Percentiles rank a stretch among this genome's conserved stretches.
These are phyloP conservation scores for Drosophila orosa DNA, from an alignment of 1,140 invertebrate genomes.

Conservation along the genomic window DNA sequence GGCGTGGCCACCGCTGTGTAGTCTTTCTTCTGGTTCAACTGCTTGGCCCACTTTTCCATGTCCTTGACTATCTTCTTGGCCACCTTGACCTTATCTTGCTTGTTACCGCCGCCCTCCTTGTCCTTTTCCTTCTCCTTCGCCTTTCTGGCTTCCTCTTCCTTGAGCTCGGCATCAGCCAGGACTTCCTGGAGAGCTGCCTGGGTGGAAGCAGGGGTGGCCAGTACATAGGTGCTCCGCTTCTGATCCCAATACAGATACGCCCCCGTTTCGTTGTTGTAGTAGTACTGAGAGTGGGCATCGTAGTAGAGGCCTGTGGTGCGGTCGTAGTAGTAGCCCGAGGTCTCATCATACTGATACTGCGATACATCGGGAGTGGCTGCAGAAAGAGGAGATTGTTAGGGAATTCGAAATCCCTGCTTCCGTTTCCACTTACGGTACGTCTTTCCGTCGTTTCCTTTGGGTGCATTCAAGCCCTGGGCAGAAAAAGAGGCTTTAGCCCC, in stretches of 20 bases:
- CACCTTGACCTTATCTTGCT: conserved; percentile 95
- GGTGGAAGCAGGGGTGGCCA: conserved; percentile 87
- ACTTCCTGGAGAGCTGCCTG: conserved; percentile 79
- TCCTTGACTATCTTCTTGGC: conserved; percentile 99
- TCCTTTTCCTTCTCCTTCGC: conserved; percentile 84
- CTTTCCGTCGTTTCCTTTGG: conserved; percentile 87
- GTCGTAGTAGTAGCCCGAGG: conserved; percentile 98
- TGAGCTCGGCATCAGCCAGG: conserved; percentile 55
- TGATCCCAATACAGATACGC: conserved; percentile 98
- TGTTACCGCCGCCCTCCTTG: conserved; percentile 80
- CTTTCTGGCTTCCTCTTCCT: conserved; percentile 78
- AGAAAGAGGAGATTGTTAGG: conserved; percentile 10
- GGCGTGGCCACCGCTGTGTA: conserved; percentile 81
- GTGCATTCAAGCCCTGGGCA: conserved; percentile 75
- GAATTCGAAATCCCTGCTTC: too few species aligned
- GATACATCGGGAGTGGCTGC: conserved; percentile 94
- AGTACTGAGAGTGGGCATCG: conserved; percentile 97
- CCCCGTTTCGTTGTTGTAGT: conserved; percentile 94
- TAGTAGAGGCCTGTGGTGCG: conserved; percentile 96
- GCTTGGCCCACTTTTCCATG: conserved; percentile 98
- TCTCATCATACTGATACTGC: conserved; percentile 97
- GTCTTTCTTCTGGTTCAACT: conserved; percentile 98
- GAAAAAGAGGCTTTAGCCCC: conserved; percentile 60
- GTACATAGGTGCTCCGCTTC: conserved; percentile 91
- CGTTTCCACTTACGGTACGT: conserved; percentile 86